Conservation (phyloP, 2,888 invertebrate genomes). For the Rhopalosiphum nymphaeae region DNA sequence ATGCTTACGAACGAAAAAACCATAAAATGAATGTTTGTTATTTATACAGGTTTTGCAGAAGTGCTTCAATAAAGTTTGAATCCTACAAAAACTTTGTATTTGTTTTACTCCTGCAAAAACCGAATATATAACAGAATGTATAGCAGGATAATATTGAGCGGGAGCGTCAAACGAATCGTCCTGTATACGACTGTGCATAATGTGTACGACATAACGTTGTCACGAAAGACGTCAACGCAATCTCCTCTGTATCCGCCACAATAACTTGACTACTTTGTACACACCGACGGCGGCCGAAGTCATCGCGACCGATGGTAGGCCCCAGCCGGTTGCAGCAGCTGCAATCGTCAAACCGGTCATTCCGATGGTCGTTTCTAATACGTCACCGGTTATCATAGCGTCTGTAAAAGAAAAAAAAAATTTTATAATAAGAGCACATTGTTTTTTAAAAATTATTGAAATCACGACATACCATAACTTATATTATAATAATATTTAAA, state of each 20-base stretch:
- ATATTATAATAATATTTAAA: background rate
- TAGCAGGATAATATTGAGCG: background rate
- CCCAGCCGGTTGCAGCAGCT: constrained; percentile 51
- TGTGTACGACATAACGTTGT: background rate
- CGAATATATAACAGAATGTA: background rate
- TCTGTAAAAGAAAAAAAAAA: background rate
- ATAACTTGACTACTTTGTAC: constrained; percentile 45
- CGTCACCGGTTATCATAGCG: constrained; percentile 56
- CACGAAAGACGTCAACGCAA: constrained; percentile 5
- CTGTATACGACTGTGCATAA: background rate
- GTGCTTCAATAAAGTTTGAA: background rate
- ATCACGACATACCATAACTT: background rate
- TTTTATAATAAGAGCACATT: background rate
- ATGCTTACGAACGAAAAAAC: background rate
- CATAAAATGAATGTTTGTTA: background rate
- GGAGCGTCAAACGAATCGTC: background rate
- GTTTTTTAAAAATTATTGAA: background rate
- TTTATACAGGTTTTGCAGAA: background rate
- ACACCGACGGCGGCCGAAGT: constrained; percentile 45
- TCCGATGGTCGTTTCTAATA: constrained; percentile 55
- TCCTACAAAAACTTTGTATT: background rate
- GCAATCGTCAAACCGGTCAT: constrained; percentile 55
- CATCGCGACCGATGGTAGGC: constrained; percentile 41
- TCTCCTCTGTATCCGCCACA: constrained; percentile 26
- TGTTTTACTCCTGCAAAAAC: background rate